Evolutionary conservation across 1,140 invertebrate species (phyloP).

Genomic region (Leptinotarsa lineolata): DNA sequence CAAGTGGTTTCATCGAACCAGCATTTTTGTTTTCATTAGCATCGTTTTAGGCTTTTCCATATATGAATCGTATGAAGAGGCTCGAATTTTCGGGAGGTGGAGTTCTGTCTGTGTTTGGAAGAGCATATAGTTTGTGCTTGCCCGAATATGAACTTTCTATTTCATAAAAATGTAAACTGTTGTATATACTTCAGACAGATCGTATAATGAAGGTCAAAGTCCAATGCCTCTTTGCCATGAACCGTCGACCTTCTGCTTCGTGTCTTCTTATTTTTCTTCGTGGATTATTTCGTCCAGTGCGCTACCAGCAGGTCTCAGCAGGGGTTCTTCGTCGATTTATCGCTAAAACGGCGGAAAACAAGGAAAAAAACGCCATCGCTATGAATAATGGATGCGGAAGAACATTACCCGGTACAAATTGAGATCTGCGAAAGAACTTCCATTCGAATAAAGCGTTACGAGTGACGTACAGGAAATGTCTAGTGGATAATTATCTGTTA

Average conservation of each 20-base stretch:
- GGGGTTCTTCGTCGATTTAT: constrained; percentile 3
- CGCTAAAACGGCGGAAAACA: not conserved
- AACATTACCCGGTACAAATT: not conserved
- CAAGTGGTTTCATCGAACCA: too few species aligned
- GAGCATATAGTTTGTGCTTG: too few species aligned
- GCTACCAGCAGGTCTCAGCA: not conserved
- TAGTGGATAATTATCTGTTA: not conserved
- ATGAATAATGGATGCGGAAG: constrained; percentile 5
- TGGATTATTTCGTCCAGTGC: not conserved
- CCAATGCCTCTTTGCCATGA: not conserved
- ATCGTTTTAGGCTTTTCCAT: too few species aligned
- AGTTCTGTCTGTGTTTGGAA: too few species aligned
- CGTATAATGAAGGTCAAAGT: too few species aligned
- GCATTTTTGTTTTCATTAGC: too few species aligned
- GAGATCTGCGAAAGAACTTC: not conserved
- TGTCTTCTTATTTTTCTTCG: not conserved
- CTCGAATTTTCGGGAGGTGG: too few species aligned
- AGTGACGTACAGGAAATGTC: not conserved
- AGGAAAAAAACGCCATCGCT: not conserved
- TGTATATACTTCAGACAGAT: too few species aligned
- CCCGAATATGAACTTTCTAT: too few species aligned
- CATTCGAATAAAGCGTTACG: not conserved
- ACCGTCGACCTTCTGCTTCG: not conserved
- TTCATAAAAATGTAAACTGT: too few species aligned
- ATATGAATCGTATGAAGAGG: too few species aligned